Evolutionary conservation across 2,113 vertebrate species (phyloP).

Genomic region (Pantherophis guttatus): DNA sequence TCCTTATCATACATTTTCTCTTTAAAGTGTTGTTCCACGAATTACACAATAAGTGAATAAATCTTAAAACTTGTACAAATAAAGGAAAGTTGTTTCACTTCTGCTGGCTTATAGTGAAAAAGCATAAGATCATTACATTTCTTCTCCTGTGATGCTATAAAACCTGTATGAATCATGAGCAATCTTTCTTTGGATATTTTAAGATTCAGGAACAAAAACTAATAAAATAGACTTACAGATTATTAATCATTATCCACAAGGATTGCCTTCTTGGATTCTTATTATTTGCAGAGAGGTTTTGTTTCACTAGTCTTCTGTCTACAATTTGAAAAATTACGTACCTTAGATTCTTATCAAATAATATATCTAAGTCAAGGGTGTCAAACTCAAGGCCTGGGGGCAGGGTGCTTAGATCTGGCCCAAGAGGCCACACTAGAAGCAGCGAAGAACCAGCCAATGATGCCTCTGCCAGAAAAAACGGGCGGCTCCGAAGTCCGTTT

Average conservation of each 20-base stretch:
- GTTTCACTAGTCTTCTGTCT: conserved; percentile 42
- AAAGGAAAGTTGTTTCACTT: background rate
- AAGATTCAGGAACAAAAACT: conserved; percentile 32
- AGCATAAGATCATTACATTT: background rate
- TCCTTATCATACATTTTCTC: background rate
- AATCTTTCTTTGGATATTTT: conserved; percentile 7
- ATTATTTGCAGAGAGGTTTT: conserved; percentile 28
- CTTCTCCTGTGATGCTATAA: background rate
- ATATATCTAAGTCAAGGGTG: background rate
- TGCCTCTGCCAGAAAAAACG: no score
- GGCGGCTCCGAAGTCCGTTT: no score
- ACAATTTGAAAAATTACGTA: background rate
- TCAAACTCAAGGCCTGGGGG: no score
- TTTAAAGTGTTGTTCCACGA: background rate
- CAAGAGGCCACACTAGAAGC: no score
- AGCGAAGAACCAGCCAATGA: no score
- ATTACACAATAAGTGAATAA: background rate
- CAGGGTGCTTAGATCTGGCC: no score
- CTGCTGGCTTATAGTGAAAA: background rate
- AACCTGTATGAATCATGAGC: background rate
- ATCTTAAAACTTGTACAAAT: background rate
- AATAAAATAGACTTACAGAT: conserved; percentile 18
- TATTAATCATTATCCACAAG: conserved; percentile 4
- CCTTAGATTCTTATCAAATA: conserved; percentile 24
- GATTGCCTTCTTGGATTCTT: conserved; percentile 27